These are phyloP conservation scores for Trachymyrmex septentrionalis DNA, from an alignment of 1,140 invertebrate species.

Conservation along the genomic window DNA sequence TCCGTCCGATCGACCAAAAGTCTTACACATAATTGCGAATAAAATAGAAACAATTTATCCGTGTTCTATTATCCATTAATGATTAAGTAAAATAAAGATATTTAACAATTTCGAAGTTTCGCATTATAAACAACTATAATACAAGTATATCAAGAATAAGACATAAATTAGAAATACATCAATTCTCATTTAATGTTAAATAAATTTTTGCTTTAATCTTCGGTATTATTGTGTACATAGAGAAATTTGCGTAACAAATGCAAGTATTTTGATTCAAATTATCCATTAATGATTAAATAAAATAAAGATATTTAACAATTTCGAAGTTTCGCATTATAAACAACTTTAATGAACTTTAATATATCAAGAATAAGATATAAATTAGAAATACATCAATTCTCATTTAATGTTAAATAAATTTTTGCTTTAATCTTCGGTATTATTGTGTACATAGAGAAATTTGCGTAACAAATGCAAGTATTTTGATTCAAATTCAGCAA, in stretches of 20 bases:
- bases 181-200: neutral
- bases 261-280: conserved; percentile 9
- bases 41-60: neutral
- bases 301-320: conserved; percentile 3
- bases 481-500: conserved; percentile 10
- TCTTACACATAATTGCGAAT: conserved; percentile 14
- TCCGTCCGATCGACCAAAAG: neutral
- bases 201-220: neutral
- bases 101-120: neutral
- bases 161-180: neutral
- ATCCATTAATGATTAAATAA: neutral
- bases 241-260: neutral
- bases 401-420: neutral
- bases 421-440: neutral
- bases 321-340: neutral
- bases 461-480: neutral
- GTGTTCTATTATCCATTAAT: neutral
- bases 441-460: neutral
- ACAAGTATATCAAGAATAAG: neutral
- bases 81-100: neutral
- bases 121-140: neutral
- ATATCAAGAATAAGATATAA: neutral
- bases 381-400: neutral
- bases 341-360: no score
- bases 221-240: neutral